These are phyloP conservation scores for Seira musarum DNA, from an alignment of 2,888 invertebrate genomes.

Conservation along the genomic window DNA sequence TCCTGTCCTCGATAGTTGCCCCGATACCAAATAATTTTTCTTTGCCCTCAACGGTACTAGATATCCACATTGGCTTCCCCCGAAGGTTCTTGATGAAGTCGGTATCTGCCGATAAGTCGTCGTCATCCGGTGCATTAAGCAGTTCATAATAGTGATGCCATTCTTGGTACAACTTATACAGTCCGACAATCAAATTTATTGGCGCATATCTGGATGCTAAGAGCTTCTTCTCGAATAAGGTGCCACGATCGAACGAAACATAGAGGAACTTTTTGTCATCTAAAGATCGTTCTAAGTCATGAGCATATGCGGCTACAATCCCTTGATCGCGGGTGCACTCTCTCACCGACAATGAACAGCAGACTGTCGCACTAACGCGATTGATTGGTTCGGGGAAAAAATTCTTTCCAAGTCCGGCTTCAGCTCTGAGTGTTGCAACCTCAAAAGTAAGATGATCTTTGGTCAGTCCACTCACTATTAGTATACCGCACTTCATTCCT, in stretches of 20 bases:
- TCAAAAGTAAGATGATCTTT: not conserved
- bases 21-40: slow-evolving; percentile 37
- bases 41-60: slow-evolving; percentile 10
- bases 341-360: too few species aligned
- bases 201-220: slow-evolving; percentile 34
- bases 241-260: slow-evolving; percentile 56
- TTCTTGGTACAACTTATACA: slow-evolving; percentile 41
- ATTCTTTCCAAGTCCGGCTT: not conserved
- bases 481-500: slow-evolving; percentile 45
- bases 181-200: slow-evolving; percentile 53
- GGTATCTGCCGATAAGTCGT: slow-evolving; percentile 28
- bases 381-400: slow-evolving; percentile 21
- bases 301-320: slow-evolving; percentile 38
- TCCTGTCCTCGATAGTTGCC: not conserved
- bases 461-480: not conserved
- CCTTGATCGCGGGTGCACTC: too few species aligned
- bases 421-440: not conserved
- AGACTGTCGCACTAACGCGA: slow-evolving; percentile 17
- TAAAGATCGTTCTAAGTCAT: not conserved
- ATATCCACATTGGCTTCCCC: slow-evolving; percentile 12
- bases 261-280: slow-evolving; percentile 41
- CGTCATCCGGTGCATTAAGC: slow-evolving; percentile 30
- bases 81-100: slow-evolving; percentile 18
- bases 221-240: slow-evolving; percentile 54
- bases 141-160: slow-evolving; percentile 47